Percentiles rank a stretch among this genome's conserved stretches.
Conservation (phyloP, 2,113 vertebrate genomes). For the Bungarus multicinctus region DNA sequence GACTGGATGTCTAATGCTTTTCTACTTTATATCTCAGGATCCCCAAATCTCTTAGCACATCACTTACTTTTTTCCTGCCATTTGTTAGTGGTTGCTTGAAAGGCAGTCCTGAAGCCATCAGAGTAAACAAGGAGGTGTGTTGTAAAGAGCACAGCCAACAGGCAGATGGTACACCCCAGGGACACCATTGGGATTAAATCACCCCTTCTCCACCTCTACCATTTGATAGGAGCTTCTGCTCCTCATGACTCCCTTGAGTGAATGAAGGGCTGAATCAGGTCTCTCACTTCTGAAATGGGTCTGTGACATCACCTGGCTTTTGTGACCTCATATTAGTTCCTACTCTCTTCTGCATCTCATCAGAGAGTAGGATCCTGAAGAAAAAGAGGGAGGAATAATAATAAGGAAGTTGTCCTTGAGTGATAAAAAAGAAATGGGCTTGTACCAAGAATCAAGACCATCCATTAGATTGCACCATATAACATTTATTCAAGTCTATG, state of each 20-base stretch:
- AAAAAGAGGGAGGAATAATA: not conserved
- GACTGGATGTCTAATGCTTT: not conserved
- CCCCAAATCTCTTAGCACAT: not conserved
- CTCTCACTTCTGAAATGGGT: not conserved
- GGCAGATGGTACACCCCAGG: constrained; percentile 15
- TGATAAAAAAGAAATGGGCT: not conserved
- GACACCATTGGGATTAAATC: constrained; percentile 15
- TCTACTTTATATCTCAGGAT: not conserved
- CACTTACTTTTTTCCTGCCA: constrained; percentile 7
- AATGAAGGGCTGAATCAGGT: not conserved
- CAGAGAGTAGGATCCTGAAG: not conserved
- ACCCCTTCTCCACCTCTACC: not conserved
- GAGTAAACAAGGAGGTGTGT: constrained; percentile 8
- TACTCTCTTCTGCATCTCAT: not conserved
- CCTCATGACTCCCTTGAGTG: not conserved
- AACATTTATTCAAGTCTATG: not conserved
- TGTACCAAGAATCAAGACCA: not conserved
- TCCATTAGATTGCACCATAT: not conserved
- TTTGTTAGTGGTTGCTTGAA: accelerated
- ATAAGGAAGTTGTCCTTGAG: not conserved
- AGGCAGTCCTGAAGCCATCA: not conserved
- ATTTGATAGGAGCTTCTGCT: not conserved
- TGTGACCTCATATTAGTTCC: not conserved
- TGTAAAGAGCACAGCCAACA: not conserved
- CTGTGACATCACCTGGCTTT: constrained; percentile 41